These are phyloP conservation scores for Drosophila limbata DNA, from an alignment of 2,888 invertebrate species.

Conservation along the genomic window DNA sequence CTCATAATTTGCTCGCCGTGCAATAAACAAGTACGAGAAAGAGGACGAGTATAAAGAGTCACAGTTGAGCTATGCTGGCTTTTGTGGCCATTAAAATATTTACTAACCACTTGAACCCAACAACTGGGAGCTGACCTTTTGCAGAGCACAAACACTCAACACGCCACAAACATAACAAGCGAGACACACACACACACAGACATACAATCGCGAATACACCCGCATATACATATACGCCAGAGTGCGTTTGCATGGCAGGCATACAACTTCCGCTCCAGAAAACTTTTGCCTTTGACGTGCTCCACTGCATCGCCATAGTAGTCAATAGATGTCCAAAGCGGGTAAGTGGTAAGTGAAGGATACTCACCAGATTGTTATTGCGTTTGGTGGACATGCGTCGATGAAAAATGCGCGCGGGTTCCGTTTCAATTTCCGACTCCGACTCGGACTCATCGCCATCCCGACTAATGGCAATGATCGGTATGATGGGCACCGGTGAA, in stretches of 20 bases:
- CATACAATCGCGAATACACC: background rate
- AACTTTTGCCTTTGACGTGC: slow-evolving; percentile 62
- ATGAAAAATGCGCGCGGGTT: slow-evolving; percentile 91
- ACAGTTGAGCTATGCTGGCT: slow-evolving; percentile 29
- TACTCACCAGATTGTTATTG: slow-evolving; percentile 91
- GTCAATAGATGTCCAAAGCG: slow-evolving; percentile 13
- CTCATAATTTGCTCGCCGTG: slow-evolving; percentile 23
- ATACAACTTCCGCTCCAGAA: slow-evolving; percentile 77
- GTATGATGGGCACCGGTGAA: slow-evolving; percentile 81
- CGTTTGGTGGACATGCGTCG: slow-evolving; percentile 93
- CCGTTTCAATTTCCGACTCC: slow-evolving; percentile 93
- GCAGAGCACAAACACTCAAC: slow-evolving; percentile 39
- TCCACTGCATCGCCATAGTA: slow-evolving; percentile 51
- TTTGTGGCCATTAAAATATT: slow-evolving; percentile 61
- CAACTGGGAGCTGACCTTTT: slow-evolving; percentile 63
- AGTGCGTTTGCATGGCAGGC: slow-evolving; percentile 57
- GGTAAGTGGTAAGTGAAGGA: background rate
- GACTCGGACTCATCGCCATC: slow-evolving; percentile 88
- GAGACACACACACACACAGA: slow-evolving; percentile 14
- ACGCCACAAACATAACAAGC: slow-evolving; percentile 36
- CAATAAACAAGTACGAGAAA: slow-evolving; percentile 6
- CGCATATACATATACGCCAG: slow-evolving; percentile 23
- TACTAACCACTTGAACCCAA: slow-evolving; percentile 58
- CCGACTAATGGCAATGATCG: slow-evolving; percentile 80
- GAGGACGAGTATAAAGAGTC: slow-evolving; percentile 11